Conservation (phyloP, 2,797 vertebrate genomes). For the Danio kyathit region DNA sequence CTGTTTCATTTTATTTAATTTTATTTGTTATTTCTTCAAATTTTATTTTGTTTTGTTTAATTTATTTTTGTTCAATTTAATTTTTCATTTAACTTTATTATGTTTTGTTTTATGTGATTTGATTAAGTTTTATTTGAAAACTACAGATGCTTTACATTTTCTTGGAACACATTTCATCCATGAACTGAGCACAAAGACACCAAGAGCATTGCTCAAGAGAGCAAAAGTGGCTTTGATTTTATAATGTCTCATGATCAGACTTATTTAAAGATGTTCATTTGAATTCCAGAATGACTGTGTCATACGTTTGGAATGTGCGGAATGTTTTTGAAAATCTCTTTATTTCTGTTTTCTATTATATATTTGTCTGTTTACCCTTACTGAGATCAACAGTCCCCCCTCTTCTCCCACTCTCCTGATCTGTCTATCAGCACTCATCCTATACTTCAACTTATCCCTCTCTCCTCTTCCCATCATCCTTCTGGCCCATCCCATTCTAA, state of each 20-base stretch:
- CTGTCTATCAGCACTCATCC: conserved; percentile 57
- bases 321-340: conserved; percentile 9
- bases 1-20: too few relatives aligned
- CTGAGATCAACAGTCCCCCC: conserved; percentile 47
- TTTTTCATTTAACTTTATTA: too few relatives aligned
- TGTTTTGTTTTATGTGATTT: too few relatives aligned
- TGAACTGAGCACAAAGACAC: too few relatives aligned
- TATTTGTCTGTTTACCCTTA: conserved; percentile 10
- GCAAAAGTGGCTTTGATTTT: background rate
- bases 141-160: background rate
- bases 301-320: background rate
- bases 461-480: conserved; percentile 57
- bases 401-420: conserved; percentile 47
- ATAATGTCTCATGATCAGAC: background rate
- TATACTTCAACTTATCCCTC: conserved; percentile 14
- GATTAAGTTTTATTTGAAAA: too few relatives aligned
- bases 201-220: background rate
- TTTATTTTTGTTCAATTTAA: too few relatives aligned
- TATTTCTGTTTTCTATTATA: conserved; percentile 1
- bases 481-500: conserved; percentile 70
- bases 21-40: too few relatives aligned
- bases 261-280: background rate
- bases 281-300: background rate
- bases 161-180: too few relatives aligned
- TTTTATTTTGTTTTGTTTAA: too few relatives aligned